phyloP scores from a whole-genome alignment of 2,888 invertebrate genomes.

The Apodemia duryi region DNA sequence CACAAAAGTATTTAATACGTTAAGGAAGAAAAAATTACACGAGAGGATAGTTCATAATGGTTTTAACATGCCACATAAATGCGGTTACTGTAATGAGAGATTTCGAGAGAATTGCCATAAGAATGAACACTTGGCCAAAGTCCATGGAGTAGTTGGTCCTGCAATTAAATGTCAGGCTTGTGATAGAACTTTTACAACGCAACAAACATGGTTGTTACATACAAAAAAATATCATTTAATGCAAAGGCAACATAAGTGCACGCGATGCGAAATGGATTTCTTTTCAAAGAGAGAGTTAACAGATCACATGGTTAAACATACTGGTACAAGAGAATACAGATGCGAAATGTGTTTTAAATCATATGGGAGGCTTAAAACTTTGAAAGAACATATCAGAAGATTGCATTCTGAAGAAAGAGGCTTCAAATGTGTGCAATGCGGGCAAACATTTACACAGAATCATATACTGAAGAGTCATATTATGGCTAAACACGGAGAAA shows the following conservation, averaged over 20 bases:
- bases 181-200: slow-evolving; percentile 38
- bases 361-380: slow-evolving; percentile 44
- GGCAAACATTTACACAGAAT: slow-evolving; percentile 47
- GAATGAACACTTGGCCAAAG: slow-evolving; percentile 40
- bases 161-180: slow-evolving; percentile 37
- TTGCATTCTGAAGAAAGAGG: slow-evolving; percentile 33
- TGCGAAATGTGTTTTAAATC: slow-evolving; percentile 50
- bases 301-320: slow-evolving; percentile 53
- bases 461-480: slow-evolving; percentile 42
- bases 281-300: slow-evolving; percentile 36
- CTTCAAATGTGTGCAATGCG: slow-evolving; percentile 39
- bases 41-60: slow-evolving; percentile 33
- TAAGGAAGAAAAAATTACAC: slow-evolving; percentile 37
- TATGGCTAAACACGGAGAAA: slow-evolving; percentile 26
- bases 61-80: slow-evolving; percentile 38
- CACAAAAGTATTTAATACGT: slow-evolving; percentile 36
- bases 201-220: slow-evolving; percentile 39
- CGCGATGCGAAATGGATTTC: slow-evolving; percentile 55
- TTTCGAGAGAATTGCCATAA: slow-evolving; percentile 42
- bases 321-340: slow-evolving; percentile 54
- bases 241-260: slow-evolving; percentile 51
- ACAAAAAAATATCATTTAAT: slow-evolving; percentile 52
- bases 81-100: slow-evolving; percentile 43
- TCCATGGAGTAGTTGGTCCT: slow-evolving; percentile 40
- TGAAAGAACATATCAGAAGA: slow-evolving; percentile 47